Evolutionary conservation across 2,113 vertebrate species (phyloP).

Genomic region (Alligator mississippiensis): DNA sequence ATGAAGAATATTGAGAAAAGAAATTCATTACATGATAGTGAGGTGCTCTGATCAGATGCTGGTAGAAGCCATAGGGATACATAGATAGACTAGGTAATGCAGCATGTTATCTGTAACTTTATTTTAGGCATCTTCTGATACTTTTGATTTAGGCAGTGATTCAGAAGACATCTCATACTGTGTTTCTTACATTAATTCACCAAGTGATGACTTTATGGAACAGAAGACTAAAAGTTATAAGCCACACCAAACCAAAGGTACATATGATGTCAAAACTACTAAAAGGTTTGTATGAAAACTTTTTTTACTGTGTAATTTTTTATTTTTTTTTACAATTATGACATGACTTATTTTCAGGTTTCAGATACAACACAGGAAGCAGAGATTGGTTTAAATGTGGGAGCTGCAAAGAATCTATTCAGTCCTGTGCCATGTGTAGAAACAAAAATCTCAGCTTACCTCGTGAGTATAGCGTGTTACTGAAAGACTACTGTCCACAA

Average conservation of each 20-base stretch:
- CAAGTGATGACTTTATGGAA: background rate
- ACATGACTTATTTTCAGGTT: constrained; percentile 49
- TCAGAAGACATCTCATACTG: constrained; percentile 40
- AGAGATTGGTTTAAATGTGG: constrained; percentile 26
- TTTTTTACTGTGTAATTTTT: background rate
- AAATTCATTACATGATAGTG: background rate
- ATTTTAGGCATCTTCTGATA: background rate
- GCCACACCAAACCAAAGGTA: constrained; percentile 38
- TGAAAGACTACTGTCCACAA: background rate
- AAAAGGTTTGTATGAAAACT: background rate
- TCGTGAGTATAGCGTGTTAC: constrained; percentile 45
- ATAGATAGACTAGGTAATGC: background rate
- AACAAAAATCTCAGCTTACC: constrained; percentile 21
- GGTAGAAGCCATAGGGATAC: background rate
- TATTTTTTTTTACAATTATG: background rate
- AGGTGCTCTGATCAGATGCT: background rate
- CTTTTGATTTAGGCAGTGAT: constrained; percentile 58
- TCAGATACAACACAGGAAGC: constrained; percentile 31
- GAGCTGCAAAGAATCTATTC: constrained; percentile 15
- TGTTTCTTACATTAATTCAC: background rate
- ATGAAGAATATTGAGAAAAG: background rate
- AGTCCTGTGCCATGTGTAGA: background rate
- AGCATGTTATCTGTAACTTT: background rate
- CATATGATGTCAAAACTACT: background rate
- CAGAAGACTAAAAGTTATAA: background rate